Evolutionary conservation across 2,797 vertebrate genomes (phyloP).

Genomic region (Hoplostethus mediterraneus): DNA sequence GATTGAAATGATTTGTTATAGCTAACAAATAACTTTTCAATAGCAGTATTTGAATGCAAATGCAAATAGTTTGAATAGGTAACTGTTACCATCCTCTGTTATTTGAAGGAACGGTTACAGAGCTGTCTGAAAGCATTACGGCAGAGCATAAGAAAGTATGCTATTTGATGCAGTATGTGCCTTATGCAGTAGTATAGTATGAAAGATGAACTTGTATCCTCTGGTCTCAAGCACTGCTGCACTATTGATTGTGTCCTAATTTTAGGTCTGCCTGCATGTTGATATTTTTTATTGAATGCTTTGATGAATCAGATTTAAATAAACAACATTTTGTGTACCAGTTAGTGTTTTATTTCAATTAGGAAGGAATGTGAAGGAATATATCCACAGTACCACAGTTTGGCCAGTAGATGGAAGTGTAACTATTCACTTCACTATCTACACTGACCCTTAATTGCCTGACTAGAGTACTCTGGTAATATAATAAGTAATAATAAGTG

Average conservation of each 20-base stretch:
- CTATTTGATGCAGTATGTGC: slow-evolving; percentile 64
- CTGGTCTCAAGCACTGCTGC: slow-evolving; percentile 64
- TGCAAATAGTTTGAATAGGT: slow-evolving; percentile 23
- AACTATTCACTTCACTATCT: slow-evolving; percentile 18
- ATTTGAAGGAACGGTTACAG: slow-evolving; percentile 35
- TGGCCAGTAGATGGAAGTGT: slow-evolving; percentile 69
- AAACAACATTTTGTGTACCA: slow-evolving; percentile 57
- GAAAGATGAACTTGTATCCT: slow-evolving; percentile 36
- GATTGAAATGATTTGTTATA: slow-evolving; percentile 10
- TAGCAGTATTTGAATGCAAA: slow-evolving; percentile 36
- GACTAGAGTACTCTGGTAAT: background rate
- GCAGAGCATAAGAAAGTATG: slow-evolving; percentile 21
- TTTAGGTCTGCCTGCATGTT: slow-evolving; percentile 62
- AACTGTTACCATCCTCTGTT: slow-evolving; percentile 16
- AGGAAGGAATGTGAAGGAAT: background rate
- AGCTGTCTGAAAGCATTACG: slow-evolving; percentile 43
- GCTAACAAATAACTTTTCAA: slow-evolving; percentile 11
- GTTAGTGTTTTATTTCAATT: slow-evolving; percentile 20
- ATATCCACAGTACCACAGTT: slow-evolving; percentile 12
- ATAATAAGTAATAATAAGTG: no score
- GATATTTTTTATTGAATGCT: slow-evolving; percentile 59
- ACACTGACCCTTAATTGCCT: background rate
- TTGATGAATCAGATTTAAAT: slow-evolving; percentile 65
- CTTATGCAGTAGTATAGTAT: slow-evolving; percentile 62
- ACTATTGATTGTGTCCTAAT: slow-evolving; percentile 53